These are phyloP conservation scores for Leucozona laternaria DNA, from an alignment of 2,888 invertebrate genomes.

Conservation along the genomic window DNA sequence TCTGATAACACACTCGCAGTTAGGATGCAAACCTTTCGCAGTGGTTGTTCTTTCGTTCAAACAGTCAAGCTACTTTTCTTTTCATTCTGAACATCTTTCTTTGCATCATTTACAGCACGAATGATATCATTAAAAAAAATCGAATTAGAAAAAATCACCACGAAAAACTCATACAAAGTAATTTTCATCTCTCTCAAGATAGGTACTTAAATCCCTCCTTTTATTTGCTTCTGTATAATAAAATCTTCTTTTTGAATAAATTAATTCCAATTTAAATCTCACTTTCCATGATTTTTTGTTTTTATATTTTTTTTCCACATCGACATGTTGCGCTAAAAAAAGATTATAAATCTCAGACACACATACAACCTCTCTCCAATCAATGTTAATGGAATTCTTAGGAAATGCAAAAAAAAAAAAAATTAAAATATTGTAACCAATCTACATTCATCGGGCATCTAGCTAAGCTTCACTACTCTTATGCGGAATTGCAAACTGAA, in stretches of 20 bases:
- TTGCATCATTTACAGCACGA: no score
- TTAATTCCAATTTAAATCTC: conserved; percentile 58
- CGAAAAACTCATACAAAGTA: background rate
- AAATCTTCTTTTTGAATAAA: conserved; percentile 47
- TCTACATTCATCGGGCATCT: conserved; percentile 24
- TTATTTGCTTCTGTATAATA: conserved; percentile 13
- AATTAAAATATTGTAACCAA: conserved; percentile 14
- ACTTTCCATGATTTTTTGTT: conserved; percentile 44
- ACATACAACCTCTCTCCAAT: conserved; percentile 41
- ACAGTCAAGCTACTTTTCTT: no score
- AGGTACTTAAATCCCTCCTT: conserved; percentile 6
- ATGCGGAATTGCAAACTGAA: conserved; percentile 68
- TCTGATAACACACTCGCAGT: no score
- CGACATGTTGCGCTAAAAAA: conserved; percentile 4
- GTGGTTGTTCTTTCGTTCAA: no score
- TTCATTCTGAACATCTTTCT: no score
- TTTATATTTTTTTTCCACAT: background rate
- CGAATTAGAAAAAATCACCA: background rate
- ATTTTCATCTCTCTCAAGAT: background rate
- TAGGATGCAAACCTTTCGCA: no score
- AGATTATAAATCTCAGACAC: background rate
- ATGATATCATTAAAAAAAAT: no score
- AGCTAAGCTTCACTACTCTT: background rate
- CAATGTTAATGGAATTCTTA: conserved; percentile 60
- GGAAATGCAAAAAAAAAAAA: conserved; percentile 8